Conservation (phyloP, 2,113 vertebrate species). For the Pithys albifrons region DNA sequence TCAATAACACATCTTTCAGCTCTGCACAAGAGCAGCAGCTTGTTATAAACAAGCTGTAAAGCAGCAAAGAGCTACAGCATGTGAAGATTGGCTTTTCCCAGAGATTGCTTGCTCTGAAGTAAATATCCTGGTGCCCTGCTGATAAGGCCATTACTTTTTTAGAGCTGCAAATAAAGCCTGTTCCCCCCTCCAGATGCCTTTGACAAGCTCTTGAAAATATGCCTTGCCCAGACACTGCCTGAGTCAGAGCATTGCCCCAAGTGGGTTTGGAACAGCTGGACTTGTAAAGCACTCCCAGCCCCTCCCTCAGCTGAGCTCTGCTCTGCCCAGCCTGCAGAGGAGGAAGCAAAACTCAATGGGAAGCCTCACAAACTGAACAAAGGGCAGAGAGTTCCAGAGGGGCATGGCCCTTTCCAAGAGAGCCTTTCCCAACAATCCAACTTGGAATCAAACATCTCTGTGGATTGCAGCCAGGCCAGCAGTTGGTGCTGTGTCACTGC, state of each 20-base stretch:
- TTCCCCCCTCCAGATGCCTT: neutral
- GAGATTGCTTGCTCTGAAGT: neutral
- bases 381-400: neutral
- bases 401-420: neutral
- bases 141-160: slow-evolving; percentile 2
- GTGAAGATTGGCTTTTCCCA: slow-evolving; percentile 1
- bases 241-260: neutral
- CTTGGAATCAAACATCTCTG: neutral
- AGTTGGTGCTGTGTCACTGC: neutral
- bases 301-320: neutral
- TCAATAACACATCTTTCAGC: neutral
- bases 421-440: neutral
- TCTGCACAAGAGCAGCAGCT: neutral
- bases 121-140: neutral
- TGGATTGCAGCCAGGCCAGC: neutral
- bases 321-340: neutral
- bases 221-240: neutral
- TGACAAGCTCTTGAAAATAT: neutral
- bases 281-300: neutral
- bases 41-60: neutral
- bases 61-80: neutral
- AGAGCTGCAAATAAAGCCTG: neutral
- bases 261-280: neutral
- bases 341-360: neutral
- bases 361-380: neutral